Conservation (phyloP, 2,888 invertebrate species). For the Venustoraphidia nigricollis region DNA sequence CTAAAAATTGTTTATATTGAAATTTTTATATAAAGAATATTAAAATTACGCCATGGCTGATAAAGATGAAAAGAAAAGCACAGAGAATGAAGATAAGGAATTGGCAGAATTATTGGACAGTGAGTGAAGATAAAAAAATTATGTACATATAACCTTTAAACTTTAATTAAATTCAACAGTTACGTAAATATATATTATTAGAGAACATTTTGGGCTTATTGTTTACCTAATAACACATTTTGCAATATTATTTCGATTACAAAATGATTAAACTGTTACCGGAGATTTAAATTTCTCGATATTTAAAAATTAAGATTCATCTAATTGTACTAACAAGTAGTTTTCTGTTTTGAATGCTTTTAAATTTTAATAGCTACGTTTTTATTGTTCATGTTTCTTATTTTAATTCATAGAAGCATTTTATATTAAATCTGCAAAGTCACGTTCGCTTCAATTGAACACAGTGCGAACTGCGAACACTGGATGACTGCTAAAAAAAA, state of each 20-base stretch:
- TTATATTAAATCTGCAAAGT: background rate
- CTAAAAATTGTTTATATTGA: too few relatives aligned
- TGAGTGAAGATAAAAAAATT: constrained; percentile 32
- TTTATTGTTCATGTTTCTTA: background rate
- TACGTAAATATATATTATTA: constrained; percentile 3
- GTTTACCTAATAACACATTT: background rate
- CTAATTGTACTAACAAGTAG: too few relatives aligned
- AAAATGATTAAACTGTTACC: too few relatives aligned
- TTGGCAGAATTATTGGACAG: constrained; percentile 61
- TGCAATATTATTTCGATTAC: background rate
- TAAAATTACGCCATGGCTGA: background rate
- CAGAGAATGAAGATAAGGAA: constrained; percentile 41
- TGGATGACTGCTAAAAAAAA: too few relatives aligned
- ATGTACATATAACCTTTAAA: constrained; percentile 16
- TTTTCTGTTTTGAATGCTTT: too few relatives aligned
- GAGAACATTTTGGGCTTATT: background rate
- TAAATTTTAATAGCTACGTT: too few relatives aligned
- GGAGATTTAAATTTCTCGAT: too few relatives aligned
- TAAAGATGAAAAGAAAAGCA: constrained; percentile 11
- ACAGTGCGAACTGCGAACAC: too few relatives aligned
- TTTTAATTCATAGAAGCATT: constrained; percentile 1
- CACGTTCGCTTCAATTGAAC: too few relatives aligned
- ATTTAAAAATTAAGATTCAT: too few relatives aligned
- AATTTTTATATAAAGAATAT: background rate
- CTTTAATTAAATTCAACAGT: constrained; percentile 19